Evolutionary conservation across 2,113 vertebrate genomes (phyloP), one percentile per base, ranked within the genome.

Genomic region (Zapornia atra): DNA sequence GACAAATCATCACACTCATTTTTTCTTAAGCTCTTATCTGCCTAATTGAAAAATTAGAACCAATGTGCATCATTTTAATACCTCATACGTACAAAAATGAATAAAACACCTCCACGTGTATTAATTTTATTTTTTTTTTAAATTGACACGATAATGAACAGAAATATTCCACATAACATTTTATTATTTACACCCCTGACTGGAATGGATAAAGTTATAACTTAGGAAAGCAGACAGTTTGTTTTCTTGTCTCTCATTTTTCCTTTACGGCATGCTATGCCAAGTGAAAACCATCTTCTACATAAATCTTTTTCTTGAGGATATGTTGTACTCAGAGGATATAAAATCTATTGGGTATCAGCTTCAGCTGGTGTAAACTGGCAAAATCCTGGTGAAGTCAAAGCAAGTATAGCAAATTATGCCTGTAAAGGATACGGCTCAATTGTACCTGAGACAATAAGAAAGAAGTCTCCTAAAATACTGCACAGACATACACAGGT

Each of bases 21-120:
- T 82, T 96, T 90, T 86, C 15, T 50, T 90, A 57, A 66, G 65
- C n/a, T 88, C 44, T 59, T 59, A 86, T n/a, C 19, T 56, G 29
- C 68, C 42, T 87, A 90, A 86, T 48, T 70, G 50, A 92, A 96
- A 96, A 72, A 82, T 83, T 66, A 88, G 36, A 87, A 83, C 46
- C 16, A 85, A 48, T 61, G 12, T 72, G 17, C 19, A 57, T 88
- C 48, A 63, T 75, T 79, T 71, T 84, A 57, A 70, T 53, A 51
- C 38, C 6, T 87, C 29, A 19, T 26, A 48, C 26, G 7, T 87
- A 77, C 38, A 88, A 82, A 92, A 94, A 68, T 38, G 26, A 60
- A 71, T 75, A 84, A 88, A 82, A 84, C 46, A 56, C 9, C 7
- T 57, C 29, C 51, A 71, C 38, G 29, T 71, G 36, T 76, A 72